Evolutionary conservation across 2,113 vertebrate species (phyloP).

Genomic region (Connochaetes taurinus): DNA sequence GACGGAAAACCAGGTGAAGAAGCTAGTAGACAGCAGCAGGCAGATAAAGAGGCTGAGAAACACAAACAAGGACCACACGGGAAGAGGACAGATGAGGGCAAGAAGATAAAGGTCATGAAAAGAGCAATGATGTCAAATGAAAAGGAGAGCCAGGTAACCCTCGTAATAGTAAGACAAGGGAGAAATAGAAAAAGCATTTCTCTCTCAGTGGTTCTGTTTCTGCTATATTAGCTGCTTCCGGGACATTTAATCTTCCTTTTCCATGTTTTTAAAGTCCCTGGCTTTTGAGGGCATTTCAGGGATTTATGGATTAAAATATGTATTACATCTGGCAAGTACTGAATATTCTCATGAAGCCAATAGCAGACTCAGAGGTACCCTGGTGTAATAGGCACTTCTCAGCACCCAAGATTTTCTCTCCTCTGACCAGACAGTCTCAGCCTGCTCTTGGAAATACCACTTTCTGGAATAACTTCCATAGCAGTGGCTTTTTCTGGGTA

Average conservation of each 20-base stretch:
- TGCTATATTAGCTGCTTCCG: slow-evolving; percentile 1
- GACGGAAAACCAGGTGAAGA: background rate
- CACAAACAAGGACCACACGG: background rate
- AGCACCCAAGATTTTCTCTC: background rate
- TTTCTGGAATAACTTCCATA: background rate
- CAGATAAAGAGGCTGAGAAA: background rate
- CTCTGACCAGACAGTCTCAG: background rate
- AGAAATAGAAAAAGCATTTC: background rate
- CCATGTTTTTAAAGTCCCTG: background rate
- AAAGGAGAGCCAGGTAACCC: background rate
- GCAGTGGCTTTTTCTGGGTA: background rate
- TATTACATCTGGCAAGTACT: background rate
- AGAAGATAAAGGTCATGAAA: background rate
- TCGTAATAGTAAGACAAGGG: background rate
- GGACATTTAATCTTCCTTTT: slow-evolving; percentile 34
- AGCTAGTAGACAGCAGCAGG: background rate
- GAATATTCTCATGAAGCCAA: background rate
- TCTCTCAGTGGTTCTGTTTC: background rate
- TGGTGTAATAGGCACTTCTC: background rate
- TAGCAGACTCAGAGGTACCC: background rate
- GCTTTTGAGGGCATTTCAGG: slow-evolving; percentile 13
- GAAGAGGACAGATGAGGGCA: background rate
- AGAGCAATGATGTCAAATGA: background rate
- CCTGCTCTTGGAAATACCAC: background rate
- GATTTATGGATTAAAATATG: slow-evolving; percentile 46